Evolutionary conservation across 2,797 vertebrate species (phyloP).

Genomic region (Odontamblyopus lacepedii): DNA sequence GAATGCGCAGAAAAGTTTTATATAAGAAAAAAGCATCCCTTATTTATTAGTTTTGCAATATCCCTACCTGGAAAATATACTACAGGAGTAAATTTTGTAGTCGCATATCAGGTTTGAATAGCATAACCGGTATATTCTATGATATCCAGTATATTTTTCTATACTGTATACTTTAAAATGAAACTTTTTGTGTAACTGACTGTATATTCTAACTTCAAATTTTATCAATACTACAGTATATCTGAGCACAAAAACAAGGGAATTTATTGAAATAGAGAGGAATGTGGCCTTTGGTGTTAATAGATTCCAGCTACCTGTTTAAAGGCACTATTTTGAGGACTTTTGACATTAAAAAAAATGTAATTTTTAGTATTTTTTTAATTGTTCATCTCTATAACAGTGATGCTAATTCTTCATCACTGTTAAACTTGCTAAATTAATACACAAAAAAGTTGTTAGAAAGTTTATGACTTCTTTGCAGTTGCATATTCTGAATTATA

Average conservation of each 20-base stretch:
- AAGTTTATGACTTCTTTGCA: neutral
- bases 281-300: no score
- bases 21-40: neutral
- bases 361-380: no score
- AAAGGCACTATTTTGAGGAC: no score
- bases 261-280: neutral
- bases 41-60: neutral
- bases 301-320: no score
- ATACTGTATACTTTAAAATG: neutral
- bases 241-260: neutral
- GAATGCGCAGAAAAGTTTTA: neutral
- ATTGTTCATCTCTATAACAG: neutral
- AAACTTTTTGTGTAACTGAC: neutral
- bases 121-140: neutral
- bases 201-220: neutral
- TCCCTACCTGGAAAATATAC: neutral
- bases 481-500: neutral
- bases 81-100: neutral
- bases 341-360: no score
- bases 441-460: neutral
- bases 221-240: neutral
- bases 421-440: no score
- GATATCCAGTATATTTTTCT: neutral
- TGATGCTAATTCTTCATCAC: no score
- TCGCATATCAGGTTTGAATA: neutral